Base-by-base conservation (phyloP, 2,113 vertebrate genomes). In the Emydura subglobosa region DNA sequence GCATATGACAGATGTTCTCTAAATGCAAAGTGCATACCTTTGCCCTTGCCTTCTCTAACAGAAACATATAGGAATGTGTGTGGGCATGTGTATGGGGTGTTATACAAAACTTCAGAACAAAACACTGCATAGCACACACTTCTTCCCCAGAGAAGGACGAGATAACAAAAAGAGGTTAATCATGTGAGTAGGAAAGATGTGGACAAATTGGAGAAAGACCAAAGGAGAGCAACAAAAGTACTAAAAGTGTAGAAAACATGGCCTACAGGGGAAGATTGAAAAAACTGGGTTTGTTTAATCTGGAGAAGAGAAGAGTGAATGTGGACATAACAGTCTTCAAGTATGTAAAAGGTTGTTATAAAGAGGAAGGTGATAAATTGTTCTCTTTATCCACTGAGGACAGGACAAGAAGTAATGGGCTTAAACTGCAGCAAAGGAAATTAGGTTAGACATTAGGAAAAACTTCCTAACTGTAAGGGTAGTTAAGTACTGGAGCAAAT, bases 81-180 rank as follows among this genome's bases (percentile, higher is more conserved):
- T 84, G 42, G 51, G 54, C 34, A 21, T 2, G 9, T 61, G 6
- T 81, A 24, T 53, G 80, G 16, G 91, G 59, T 92, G 39, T 96
- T 94, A 95, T 61, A 21, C 65, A 68, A 83, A 74, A 74, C 93
- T 96, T 88, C 83, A 94, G 95, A 96, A 79, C 1, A 42, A 94
- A 96, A 89, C 53, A 79, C 47, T 59, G 31, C n/a, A 79, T 47
- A 10, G n/a, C 81, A 86, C 92, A 89, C 13, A 76, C 59, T 94
- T 91, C 76, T 57, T 83, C 59, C 11, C n/a, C 1, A 79, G n/a
- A 54, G 29, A 68, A 90, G n/a, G 68, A 92, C 89, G 82, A 93
- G 34, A 94, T 51, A 61, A n/a, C 76, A 85, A 88, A 91, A 4
- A 27, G 86, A 88, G 76, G 79, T 7, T 7, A 96, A 86, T 82